phyloP scores from a whole-genome alignment of 2,888 invertebrate species.

The Cryptophagus acutangulus region DNA sequence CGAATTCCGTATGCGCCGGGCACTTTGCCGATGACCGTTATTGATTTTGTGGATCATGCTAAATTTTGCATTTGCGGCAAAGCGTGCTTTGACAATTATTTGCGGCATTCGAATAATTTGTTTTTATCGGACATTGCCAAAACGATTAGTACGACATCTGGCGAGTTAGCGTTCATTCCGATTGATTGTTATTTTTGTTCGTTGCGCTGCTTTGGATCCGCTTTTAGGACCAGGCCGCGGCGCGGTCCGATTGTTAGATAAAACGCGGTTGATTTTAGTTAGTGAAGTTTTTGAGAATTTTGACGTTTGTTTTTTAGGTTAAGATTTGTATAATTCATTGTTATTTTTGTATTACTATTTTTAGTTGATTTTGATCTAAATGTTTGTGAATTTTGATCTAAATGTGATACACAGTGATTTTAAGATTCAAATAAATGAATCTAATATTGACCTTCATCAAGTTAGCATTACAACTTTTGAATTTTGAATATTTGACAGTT shows the following conservation, averaged over 20 bases:
- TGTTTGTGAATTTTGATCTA: too few relatives aligned
- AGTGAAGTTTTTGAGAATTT: slow-evolving; percentile 15
- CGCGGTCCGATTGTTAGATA: slow-evolving; percentile 47
- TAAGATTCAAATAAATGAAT: too few relatives aligned
- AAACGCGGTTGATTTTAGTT: slow-evolving; percentile 50
- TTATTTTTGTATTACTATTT: too few relatives aligned
- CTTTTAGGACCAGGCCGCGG: slow-evolving; percentile 37
- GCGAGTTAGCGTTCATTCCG: slow-evolving; percentile 45
- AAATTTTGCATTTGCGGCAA: slow-evolving; percentile 60
- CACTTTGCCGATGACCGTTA: slow-evolving; percentile 56
- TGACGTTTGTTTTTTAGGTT: too few relatives aligned
- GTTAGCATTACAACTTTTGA: too few relatives aligned
- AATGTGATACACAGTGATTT: too few relatives aligned
- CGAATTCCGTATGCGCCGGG: slow-evolving; percentile 55
- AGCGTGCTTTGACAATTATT: slow-evolving; percentile 40
- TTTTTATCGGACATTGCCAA: slow-evolving; percentile 47
- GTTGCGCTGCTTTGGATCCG: slow-evolving; percentile 46
- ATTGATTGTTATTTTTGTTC: slow-evolving; percentile 63
- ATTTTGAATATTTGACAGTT: too few relatives aligned
- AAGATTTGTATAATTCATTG: too few relatives aligned
- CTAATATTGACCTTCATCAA: too few relatives aligned
- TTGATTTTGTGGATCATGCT: slow-evolving; percentile 57
- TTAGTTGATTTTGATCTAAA: too few relatives aligned
- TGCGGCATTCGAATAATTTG: slow-evolving; percentile 42
- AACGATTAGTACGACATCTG: slow-evolving; percentile 43